A percentile compares a stretch with the other conserved stretches of the same genome.
Evolutionary conservation across 2,797 vertebrate genomes (phyloP).

Genomic region (Rhadinocentrus ornatus): DNA sequence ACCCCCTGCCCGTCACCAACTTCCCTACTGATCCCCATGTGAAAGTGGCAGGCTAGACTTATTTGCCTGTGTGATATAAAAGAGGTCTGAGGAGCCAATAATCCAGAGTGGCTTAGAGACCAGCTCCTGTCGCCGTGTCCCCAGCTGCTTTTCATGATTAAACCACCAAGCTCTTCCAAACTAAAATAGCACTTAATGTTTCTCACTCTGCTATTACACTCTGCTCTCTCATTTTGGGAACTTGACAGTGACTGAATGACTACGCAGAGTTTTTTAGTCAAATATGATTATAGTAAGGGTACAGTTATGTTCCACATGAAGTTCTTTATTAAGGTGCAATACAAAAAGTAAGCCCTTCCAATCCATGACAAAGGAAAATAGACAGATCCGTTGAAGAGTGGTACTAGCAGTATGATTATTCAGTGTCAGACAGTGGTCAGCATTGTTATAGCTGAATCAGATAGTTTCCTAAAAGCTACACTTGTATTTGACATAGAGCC

Average conservation of each 20-base stretch:
- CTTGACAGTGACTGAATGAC: constrained; percentile 31
- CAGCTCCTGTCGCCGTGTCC: constrained; percentile 46
- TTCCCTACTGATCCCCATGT: constrained; percentile 26
- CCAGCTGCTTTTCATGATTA: constrained; percentile 73
- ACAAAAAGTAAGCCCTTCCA: constrained; percentile 10
- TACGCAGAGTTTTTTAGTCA: constrained; percentile 23
- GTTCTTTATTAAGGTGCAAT: not conserved
- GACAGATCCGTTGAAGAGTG: not conserved
- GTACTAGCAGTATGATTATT: not conserved
- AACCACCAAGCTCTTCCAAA: constrained; percentile 37
- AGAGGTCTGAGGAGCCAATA: constrained; percentile 48
- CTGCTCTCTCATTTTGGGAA: constrained; percentile 22
- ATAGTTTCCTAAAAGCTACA: not conserved
- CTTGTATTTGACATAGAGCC: not conserved
- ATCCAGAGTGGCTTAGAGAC: constrained; percentile 60
- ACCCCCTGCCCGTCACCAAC: constrained; percentile 31
- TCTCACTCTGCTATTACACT: constrained; percentile 21
- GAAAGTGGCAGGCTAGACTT: constrained; percentile 33
- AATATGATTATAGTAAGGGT: constrained; percentile 25
- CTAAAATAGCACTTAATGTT: constrained; percentile 31
- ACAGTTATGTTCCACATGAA: constrained; percentile 1
- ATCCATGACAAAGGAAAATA: not conserved
- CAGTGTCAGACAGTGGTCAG: not conserved
- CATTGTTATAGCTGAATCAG: not conserved
- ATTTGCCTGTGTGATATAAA: constrained; percentile 54